These are phyloP conservation scores for Thryonomys swinderianus DNA, from an alignment of 2,113 vertebrate species.

Conservation along the genomic window DNA sequence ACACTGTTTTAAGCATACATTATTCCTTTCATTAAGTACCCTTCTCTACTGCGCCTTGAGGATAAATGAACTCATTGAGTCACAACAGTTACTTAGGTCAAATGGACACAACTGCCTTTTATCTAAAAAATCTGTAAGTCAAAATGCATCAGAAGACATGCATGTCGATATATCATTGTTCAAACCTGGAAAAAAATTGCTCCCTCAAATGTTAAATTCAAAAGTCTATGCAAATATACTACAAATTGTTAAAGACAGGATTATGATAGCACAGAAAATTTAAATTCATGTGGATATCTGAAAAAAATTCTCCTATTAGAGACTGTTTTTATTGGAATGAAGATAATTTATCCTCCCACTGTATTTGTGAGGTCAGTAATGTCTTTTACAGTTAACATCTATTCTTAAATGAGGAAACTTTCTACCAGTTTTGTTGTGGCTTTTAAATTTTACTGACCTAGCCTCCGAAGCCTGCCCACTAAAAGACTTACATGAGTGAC, in stretches of 20 bases:
- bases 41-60: not conserved
- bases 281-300: not conserved
- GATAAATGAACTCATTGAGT: not conserved
- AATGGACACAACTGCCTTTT: not conserved
- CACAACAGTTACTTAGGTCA: not conserved
- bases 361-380: not conserved
- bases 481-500: conserved; percentile 5
- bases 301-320: not conserved
- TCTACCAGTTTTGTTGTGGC: conserved; percentile 15
- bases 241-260: conserved; percentile 16
- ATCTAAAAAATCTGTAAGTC: not conserved
- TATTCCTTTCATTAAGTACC: not conserved
- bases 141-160: not conserved
- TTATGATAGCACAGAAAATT: conserved; percentile 16
- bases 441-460: conserved; percentile 47
- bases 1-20: not conserved
- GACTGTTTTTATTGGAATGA: not conserved
- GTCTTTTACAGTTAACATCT: conserved; percentile 15
- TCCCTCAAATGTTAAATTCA: not conserved
- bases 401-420: conserved; percentile 15
- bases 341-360: not conserved
- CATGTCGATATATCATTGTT: not conserved
- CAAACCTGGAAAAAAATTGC: conserved; percentile 4
- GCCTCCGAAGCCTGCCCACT: not conserved
- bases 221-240: not conserved